phyloP scores from a whole-genome alignment of 2,888 invertebrate species.

The Thera obeliscata region DNA sequence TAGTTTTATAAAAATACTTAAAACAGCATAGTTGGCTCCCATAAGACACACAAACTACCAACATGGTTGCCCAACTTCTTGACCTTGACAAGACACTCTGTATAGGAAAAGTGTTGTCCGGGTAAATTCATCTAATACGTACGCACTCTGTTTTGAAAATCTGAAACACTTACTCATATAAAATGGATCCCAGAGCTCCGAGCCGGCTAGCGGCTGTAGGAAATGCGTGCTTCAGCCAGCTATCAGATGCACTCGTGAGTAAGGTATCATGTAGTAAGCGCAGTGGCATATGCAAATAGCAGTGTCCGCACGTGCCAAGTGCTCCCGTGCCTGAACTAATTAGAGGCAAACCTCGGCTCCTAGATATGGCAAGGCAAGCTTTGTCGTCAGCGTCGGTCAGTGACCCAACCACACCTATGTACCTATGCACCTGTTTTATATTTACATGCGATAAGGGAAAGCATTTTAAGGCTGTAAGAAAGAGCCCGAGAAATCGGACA shows the following conservation, averaged over 20 bases:
- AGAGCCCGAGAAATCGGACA: not conserved
- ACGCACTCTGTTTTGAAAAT: not conserved
- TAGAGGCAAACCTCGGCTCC: slow-evolving; percentile 21
- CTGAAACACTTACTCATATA: not conserved
- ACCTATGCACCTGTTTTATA: not conserved
- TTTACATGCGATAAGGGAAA: slow-evolving; percentile 8
- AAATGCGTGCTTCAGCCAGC: not conserved
- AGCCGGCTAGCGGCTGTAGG: no score
- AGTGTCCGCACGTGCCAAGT: slow-evolving; percentile 22
- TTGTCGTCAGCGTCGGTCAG: slow-evolving; percentile 30
- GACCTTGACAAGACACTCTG: not conserved
- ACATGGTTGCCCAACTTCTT: not conserved
- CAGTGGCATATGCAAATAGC: slow-evolving; percentile 24
- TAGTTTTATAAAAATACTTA: not conserved
- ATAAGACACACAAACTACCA: no score
- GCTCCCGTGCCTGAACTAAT: slow-evolving; percentile 33
- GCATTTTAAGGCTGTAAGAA: not conserved
- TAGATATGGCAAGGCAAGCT: slow-evolving; percentile 22
- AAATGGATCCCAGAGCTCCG: not conserved
- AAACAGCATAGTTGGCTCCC: not conserved
- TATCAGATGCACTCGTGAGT: not conserved
- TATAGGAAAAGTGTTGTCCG: not conserved
- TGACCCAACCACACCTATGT: slow-evolving; percentile 16
- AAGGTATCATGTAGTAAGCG: slow-evolving; percentile 1
- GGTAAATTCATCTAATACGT: not conserved